phyloP scores from a whole-genome alignment of 2,797 vertebrate species.

The Labroides dimidiatus region DNA sequence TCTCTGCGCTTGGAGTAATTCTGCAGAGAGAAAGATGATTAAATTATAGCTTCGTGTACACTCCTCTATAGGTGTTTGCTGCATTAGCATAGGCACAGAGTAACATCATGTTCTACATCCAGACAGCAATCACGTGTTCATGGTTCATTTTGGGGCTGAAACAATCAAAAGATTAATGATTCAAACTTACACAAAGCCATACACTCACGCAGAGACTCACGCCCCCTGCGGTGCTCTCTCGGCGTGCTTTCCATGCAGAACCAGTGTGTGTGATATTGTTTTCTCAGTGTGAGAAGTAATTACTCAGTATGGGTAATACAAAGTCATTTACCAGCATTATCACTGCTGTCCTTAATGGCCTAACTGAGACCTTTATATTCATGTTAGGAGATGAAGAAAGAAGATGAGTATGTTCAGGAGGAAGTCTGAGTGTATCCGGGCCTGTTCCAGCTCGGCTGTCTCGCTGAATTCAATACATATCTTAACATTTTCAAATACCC shows the following conservation, averaged over 20 bases:
- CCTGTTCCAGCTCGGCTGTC: too few species aligned
- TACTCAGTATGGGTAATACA: constrained; percentile 77
- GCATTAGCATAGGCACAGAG: not conserved
- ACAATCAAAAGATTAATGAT: constrained; percentile 59
- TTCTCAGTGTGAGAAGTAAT: constrained; percentile 74
- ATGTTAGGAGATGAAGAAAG: constrained; percentile 39
- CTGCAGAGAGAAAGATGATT: constrained; percentile 42
- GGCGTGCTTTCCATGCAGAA: constrained; percentile 68
- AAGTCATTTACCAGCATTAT: constrained; percentile 70
- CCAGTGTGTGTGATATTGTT: constrained; percentile 68
- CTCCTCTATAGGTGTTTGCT: constrained; percentile 17
- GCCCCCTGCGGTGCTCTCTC: constrained; percentile 38
- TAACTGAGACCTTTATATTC: constrained; percentile 40
- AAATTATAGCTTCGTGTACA: constrained; percentile 37
- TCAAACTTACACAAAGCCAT: constrained; percentile 34
- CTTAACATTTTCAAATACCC: too few species aligned
- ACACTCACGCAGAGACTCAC: constrained; percentile 18
- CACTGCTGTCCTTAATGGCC: constrained; percentile 67
- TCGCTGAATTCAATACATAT: too few species aligned
- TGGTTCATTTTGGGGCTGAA: constrained; percentile 36
- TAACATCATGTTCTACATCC: not conserved
- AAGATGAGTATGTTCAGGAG: constrained; percentile 28
- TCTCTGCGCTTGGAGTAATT: constrained; percentile 38
- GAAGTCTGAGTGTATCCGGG: constrained; percentile 6
- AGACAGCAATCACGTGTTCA: constrained; percentile 13